Conservation (phyloP, 1,140 invertebrate genomes). For the Brachionus plicatilis region DNA sequence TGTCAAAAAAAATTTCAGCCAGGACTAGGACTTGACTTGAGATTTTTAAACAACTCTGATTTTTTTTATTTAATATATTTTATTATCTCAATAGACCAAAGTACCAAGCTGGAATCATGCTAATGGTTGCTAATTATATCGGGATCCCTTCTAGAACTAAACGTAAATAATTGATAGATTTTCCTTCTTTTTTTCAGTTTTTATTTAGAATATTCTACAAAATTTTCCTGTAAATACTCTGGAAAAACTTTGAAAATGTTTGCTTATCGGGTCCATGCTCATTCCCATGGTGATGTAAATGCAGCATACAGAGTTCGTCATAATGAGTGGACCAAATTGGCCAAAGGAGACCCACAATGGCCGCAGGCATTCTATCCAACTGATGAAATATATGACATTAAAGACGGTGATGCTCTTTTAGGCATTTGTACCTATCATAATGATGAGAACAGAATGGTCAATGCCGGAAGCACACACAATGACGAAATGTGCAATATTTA, state of each 20-base stretch:
- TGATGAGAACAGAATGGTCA: not conserved
- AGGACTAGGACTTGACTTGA: too few relatives aligned
- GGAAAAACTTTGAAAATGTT: conserved; percentile 24
- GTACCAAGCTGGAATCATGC: conserved; percentile 49
- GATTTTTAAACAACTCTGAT: too few relatives aligned
- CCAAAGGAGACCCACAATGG: conserved; percentile 80
- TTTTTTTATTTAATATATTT: too few relatives aligned
- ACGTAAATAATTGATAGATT: conserved; percentile 43
- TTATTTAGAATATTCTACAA: not conserved
- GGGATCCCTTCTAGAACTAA: conserved; percentile 45
- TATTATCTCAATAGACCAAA: conserved; percentile 42
- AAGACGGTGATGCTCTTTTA: conserved; percentile 68
- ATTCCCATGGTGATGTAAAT: conserved; percentile 62
- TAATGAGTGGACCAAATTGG: conserved; percentile 48
- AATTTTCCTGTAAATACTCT: conserved; percentile 39
- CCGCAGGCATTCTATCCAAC: conserved; percentile 93
- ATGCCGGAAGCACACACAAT: conserved; percentile 65
- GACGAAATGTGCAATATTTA: conserved; percentile 99
- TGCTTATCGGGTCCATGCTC: conserved; percentile 34
- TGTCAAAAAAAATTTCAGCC: too few relatives aligned
- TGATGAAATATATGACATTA: conserved; percentile 59
- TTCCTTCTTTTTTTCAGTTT: not conserved
- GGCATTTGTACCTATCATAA: conserved; percentile 44
- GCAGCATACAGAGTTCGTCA: conserved; percentile 74
- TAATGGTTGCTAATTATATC: conserved; percentile 44